Percentiles rank a stretch among this genome's conserved stretches.
Conservation (phyloP, 2,888 invertebrate genomes). For the Sinotaia quadrata region DNA sequence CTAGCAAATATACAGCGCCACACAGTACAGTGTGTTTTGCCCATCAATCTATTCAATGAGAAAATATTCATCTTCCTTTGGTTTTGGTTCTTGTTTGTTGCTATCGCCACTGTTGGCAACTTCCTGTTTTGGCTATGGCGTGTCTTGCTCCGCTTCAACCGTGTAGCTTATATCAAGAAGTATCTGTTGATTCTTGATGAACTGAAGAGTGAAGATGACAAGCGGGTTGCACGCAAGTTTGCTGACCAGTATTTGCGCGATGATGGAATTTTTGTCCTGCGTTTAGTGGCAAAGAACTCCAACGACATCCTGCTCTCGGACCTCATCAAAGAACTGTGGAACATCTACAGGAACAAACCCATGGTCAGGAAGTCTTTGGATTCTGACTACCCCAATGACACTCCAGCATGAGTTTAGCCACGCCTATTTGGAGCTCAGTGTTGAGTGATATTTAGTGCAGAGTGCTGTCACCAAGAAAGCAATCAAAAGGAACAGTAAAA, state of each 20-base stretch:
- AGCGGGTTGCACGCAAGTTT: constrained; percentile 58
- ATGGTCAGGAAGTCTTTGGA: constrained; percentile 50
- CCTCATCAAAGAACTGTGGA: constrained; percentile 58
- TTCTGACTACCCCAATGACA: constrained; percentile 46
- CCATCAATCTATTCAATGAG: constrained; percentile 68
- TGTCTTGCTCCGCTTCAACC: constrained; percentile 53
- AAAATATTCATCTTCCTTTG: constrained; percentile 71
- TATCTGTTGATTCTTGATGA: constrained; percentile 60
- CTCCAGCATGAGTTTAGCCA: constrained; percentile 41
- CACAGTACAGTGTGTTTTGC: constrained; percentile 65
- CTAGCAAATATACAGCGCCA: constrained; percentile 62
- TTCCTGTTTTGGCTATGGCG: constrained; percentile 64
- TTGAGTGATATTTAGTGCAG: too few relatives aligned
- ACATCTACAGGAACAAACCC: constrained; percentile 57
- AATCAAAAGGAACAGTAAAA: too few relatives aligned
- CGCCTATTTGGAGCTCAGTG: not conserved
- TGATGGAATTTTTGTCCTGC: constrained; percentile 60
- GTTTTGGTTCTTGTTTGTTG: constrained; percentile 65
- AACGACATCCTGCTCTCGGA: constrained; percentile 64
- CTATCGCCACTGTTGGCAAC: constrained; percentile 53
- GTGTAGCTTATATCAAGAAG: constrained; percentile 60
- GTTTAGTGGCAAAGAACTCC: constrained; percentile 62
- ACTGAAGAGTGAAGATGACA: constrained; percentile 57
- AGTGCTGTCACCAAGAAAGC: too few relatives aligned
- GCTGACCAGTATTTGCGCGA: constrained; percentile 63